Conservation (phyloP, 2,797 vertebrate genomes). For the Selene dorsalis region DNA sequence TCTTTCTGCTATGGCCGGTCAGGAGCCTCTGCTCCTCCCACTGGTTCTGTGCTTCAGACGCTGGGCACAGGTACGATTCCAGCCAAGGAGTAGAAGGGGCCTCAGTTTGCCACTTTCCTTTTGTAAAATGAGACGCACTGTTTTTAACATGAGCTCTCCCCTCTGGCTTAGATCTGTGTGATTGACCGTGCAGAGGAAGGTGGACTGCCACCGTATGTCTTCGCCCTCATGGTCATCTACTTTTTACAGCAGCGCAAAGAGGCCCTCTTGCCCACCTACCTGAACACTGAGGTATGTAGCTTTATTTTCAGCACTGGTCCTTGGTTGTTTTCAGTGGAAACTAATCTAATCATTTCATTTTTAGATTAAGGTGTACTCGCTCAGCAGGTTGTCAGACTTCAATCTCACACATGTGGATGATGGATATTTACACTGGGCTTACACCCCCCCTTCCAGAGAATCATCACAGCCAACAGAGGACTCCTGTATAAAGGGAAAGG, state of each 20-base stretch:
- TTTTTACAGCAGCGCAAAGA: slow-evolving; percentile 94
- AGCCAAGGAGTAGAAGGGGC: not conserved
- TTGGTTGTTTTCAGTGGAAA: not conserved
- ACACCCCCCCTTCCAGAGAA: slow-evolving; percentile 74
- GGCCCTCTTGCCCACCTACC: slow-evolving; percentile 90
- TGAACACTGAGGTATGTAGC: slow-evolving; percentile 88
- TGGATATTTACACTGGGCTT: slow-evolving; percentile 86
- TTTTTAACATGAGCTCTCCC: slow-evolving; percentile 6
- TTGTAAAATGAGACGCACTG: not conserved
- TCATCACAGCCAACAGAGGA: slow-evolving; percentile 73
- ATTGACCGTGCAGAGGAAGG: slow-evolving; percentile 93
- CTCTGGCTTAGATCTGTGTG: slow-evolving; percentile 87
- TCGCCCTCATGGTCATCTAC: slow-evolving; percentile 93
- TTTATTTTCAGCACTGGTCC: not conserved
- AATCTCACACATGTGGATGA: slow-evolving; percentile 85
- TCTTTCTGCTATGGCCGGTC: slow-evolving; percentile 84
- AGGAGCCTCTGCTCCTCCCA: slow-evolving; percentile 84
- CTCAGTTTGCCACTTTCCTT: no score
- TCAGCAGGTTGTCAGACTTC: slow-evolving; percentile 87
- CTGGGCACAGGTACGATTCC: slow-evolving; percentile 90
- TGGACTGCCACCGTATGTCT: slow-evolving; percentile 90
- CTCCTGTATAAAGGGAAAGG: slow-evolving; percentile 84
- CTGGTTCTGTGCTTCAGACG: slow-evolving; percentile 89
- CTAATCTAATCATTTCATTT: slow-evolving; percentile 33
- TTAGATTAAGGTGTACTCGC: slow-evolving; percentile 89